Conservation (phyloP, 2,888 invertebrate genomes). For the Gari tellinella region DNA sequence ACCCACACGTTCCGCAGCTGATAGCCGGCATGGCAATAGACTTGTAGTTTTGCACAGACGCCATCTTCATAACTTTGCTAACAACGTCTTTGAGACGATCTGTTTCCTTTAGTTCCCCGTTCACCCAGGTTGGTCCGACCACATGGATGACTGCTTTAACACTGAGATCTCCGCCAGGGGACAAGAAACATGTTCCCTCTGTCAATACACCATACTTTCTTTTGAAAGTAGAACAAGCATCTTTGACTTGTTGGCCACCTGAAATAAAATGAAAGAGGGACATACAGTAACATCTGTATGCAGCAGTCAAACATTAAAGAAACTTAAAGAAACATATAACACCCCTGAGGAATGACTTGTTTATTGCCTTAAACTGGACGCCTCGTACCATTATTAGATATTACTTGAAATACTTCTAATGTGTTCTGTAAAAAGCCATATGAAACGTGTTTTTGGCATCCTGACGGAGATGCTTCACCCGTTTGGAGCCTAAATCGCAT, state of each 20-base stretch:
- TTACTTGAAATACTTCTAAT: too few relatives aligned
- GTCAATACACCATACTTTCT: constrained; percentile 34
- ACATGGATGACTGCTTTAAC: constrained; percentile 60
- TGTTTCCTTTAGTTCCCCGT: constrained; percentile 47
- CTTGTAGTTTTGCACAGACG: constrained; percentile 21
- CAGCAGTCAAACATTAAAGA: too few relatives aligned
- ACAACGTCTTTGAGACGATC: constrained; percentile 47
- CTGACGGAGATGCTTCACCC: too few relatives aligned
- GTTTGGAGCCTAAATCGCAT: too few relatives aligned
- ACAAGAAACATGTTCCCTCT: constrained; percentile 51
- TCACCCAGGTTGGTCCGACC: constrained; percentile 58
- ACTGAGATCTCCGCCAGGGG: constrained; percentile 44
- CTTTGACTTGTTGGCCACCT: constrained; percentile 67
- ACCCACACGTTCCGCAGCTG: constrained; percentile 64
- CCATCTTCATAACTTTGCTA: constrained; percentile 47
- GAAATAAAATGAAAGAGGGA: constrained; percentile 7
- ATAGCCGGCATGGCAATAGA: constrained; percentile 75
- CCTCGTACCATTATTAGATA: too few relatives aligned
- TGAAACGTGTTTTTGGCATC: too few relatives aligned
- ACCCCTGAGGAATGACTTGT: too few relatives aligned
- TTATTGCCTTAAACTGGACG: too few relatives aligned
- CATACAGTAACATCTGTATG: too few relatives aligned
- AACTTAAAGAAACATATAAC: too few relatives aligned
- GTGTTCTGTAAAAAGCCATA: too few relatives aligned
- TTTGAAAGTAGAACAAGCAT: constrained; percentile 62